These are phyloP conservation scores for Luidia sarsii DNA, from an alignment of 53 echinoderm and acorn worm species.

Conservation along the genomic window DNA sequence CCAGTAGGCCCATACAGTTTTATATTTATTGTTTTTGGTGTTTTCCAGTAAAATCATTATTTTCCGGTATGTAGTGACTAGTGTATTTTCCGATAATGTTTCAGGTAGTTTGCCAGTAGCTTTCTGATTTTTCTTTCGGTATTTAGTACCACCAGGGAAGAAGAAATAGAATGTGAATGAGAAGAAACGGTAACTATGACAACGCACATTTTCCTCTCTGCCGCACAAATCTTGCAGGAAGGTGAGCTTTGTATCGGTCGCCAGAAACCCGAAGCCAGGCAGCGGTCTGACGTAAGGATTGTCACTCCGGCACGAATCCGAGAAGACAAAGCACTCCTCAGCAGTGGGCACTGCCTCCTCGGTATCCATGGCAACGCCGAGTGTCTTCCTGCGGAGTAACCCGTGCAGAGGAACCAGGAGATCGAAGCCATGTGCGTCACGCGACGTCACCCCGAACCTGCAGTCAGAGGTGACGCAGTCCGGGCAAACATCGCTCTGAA, in stretches of 20 bases:
- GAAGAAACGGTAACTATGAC: constrained; percentile 15
- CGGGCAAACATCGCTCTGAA: constrained; percentile 51
- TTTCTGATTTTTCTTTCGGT: no score
- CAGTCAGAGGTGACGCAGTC: constrained; percentile 50
- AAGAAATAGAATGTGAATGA: not conserved
- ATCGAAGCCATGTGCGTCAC: constrained; percentile 65
- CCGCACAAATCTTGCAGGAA: constrained; percentile 78
- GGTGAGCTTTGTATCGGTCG: constrained; percentile 57
- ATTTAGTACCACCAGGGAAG: constrained; percentile 14
- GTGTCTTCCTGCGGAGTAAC: constrained; percentile 61
- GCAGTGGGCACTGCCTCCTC: not conserved
- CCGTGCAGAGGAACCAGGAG: constrained; percentile 56
- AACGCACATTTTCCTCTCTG: constrained; percentile 38
- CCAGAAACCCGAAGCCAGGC: constrained; percentile 80
- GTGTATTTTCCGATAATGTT: no score
- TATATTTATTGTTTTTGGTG: no score
- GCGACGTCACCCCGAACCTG: constrained; percentile 62
- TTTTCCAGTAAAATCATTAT: no score
- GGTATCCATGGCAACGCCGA: not conserved
- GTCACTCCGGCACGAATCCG: constrained; percentile 77
- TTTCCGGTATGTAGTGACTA: no score
- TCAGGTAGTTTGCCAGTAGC: no score
- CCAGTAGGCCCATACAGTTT: no score
- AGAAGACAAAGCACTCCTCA: constrained; percentile 36
- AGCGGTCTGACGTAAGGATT: constrained; percentile 81